These are phyloP conservation scores for Isurus oxyrinchus DNA, from an alignment of 2,113 vertebrate genomes.

Conservation along the genomic window DNA sequence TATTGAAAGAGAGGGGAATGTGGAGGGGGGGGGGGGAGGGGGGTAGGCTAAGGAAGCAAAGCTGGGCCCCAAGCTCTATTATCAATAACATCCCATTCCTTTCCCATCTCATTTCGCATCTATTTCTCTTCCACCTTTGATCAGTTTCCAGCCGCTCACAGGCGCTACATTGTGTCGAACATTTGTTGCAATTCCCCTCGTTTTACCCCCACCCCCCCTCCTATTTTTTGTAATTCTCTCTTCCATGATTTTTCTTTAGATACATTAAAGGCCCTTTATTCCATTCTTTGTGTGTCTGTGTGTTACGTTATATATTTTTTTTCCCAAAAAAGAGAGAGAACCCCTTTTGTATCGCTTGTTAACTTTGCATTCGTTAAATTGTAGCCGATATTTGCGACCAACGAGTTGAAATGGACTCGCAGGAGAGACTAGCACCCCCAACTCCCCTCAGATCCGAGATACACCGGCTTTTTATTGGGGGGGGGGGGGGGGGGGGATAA, in stretches of 20 bases:
- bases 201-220: neutral
- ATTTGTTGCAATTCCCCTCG: constrained; percentile 34
- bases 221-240: neutral
- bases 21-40: neutral
- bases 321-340: too few relatives aligned
- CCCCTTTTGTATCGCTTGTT: neutral
- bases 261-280: constrained; percentile 13
- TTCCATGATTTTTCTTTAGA: neutral
- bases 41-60: neutral
- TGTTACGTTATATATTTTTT: neutral
- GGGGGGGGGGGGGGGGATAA: neutral
- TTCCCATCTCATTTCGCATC: constrained; percentile 38
- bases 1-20: neutral
- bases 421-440: neutral
- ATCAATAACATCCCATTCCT: constrained; percentile 13
- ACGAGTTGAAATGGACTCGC: neutral
- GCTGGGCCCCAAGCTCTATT: neutral
- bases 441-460: neutral
- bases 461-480: neutral
- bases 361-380: constrained; percentile 23
- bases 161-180: constrained; percentile 45
- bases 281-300: neutral
- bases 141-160: constrained; percentile 48
- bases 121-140: constrained; percentile 43
- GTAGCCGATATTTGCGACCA: neutral